Conservation (phyloP, 1,140 invertebrate genomes). For the Paraescarpia echinospica region DNA sequence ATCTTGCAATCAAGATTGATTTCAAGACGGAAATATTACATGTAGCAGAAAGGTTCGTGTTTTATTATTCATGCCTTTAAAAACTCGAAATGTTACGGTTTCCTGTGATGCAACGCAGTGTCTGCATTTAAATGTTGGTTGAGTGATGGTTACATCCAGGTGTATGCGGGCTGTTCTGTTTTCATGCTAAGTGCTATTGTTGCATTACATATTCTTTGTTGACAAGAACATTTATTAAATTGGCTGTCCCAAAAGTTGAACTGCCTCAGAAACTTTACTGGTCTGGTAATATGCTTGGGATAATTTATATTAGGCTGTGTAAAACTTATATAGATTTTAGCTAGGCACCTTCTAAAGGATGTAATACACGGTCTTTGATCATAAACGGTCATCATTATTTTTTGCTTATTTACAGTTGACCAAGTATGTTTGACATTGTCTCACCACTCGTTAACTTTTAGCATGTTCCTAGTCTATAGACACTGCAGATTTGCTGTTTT, state of each 20-base stretch:
- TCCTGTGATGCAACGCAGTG: not conserved
- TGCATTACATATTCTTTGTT: not conserved
- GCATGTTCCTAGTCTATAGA: no score
- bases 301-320: not conserved
- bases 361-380: not conserved
- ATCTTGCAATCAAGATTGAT: not conserved
- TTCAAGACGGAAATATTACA: not conserved
- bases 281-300: not conserved
- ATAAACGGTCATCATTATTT: not conserved
- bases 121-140: not conserved
- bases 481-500: not conserved
- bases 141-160: not conserved
- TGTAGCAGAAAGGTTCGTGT: not conserved
- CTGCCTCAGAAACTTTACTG: not conserved
- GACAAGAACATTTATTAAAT: not conserved
- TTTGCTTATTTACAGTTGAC: no score
- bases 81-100: not conserved
- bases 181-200: not conserved
- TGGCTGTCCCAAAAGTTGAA: not conserved
- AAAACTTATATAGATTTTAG: not conserved
- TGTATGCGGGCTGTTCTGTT: not conserved
- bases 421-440: no score
- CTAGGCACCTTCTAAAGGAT: not conserved
- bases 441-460: no score
- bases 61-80: not conserved